phyloP scores from a whole-genome alignment of 1,140 invertebrate genomes.

The Catajapyx aquilonaris region DNA sequence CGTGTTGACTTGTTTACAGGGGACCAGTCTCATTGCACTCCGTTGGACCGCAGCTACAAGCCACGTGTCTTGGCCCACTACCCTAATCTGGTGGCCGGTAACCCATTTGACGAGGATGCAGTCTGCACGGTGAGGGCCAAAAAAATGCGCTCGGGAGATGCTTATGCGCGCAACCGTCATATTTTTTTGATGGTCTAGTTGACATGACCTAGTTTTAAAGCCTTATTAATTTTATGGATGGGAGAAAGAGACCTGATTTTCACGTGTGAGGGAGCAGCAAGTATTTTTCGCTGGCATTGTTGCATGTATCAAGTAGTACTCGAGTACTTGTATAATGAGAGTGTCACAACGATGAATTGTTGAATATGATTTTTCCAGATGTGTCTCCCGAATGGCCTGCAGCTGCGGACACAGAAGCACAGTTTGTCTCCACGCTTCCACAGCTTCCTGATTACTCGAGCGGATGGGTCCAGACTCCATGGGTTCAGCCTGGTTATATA shows the following conservation, averaged over 20 bases:
- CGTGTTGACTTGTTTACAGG: too few relatives aligned
- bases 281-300: background rate
- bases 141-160: background rate
- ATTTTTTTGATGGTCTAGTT: conserved; percentile 5
- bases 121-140: conserved; percentile 61
- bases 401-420: conserved; percentile 87
- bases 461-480: conserved; percentile 84
- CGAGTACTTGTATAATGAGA: background rate
- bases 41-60: conserved; percentile 83
- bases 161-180: background rate
- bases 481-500: conserved; percentile 88
- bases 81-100: conserved; percentile 74
- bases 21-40: conserved; percentile 73
- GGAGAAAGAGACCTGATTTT: background rate
- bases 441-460: conserved; percentile 88
- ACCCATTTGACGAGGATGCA: conserved; percentile 84
- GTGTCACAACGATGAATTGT: conserved; percentile 2
- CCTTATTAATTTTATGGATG: background rate
- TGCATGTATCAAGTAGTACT: background rate
- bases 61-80: conserved; percentile 84
- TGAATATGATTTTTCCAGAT: conserved; percentile 41
- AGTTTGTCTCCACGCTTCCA: conserved; percentile 75
- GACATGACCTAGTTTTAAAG: background rate
- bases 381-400: conserved; percentile 76
- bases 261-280: background rate